A percentile compares a stretch with the other conserved stretches of the same genome.
Evolutionary conservation across 1,140 invertebrate genomes (phyloP).

Genomic region (Brachionus paranguensis): DNA sequence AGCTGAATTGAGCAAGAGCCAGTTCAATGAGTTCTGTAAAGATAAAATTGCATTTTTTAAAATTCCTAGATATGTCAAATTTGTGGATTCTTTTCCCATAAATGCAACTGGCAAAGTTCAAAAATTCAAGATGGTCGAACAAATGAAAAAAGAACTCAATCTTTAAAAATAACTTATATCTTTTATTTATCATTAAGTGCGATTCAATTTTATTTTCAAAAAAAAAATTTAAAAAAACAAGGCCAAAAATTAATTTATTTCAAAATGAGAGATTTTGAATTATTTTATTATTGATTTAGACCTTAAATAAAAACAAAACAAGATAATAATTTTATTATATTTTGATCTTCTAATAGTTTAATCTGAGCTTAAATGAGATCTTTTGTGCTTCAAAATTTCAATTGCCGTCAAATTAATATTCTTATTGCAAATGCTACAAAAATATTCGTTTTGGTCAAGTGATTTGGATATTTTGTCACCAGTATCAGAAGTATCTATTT

Average conservation of each 20-base stretch:
- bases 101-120: conserved; percentile 77
- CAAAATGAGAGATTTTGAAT: background rate
- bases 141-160: conserved; percentile 11
- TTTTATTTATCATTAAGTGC: too few species aligned
- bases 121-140: conserved; percentile 64
- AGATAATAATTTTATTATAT: background rate
- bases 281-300: background rate
- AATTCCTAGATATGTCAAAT: conserved; percentile 68
- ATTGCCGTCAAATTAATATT: background rate
- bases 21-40: conserved; percentile 66
- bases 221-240: too few species aligned
- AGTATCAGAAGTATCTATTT: background rate
- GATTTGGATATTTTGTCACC: background rate
- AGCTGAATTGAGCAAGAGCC: conserved; percentile 54
- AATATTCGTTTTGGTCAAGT: background rate
- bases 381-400: conserved; percentile 28
- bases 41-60: conserved; percentile 73
- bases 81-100: conserved; percentile 68
- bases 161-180: too few species aligned
- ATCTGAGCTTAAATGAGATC: conserved; percentile 1
- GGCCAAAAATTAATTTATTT: background rate
- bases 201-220: background rate
- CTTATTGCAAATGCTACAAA: background rate
- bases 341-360: background rate
- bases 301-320: background rate